Percentiles rank a stretch among this genome's conserved stretches.
phyloP scores from a whole-genome alignment of 2,797 vertebrate genomes.

The Notoglanidium macrostoma region DNA sequence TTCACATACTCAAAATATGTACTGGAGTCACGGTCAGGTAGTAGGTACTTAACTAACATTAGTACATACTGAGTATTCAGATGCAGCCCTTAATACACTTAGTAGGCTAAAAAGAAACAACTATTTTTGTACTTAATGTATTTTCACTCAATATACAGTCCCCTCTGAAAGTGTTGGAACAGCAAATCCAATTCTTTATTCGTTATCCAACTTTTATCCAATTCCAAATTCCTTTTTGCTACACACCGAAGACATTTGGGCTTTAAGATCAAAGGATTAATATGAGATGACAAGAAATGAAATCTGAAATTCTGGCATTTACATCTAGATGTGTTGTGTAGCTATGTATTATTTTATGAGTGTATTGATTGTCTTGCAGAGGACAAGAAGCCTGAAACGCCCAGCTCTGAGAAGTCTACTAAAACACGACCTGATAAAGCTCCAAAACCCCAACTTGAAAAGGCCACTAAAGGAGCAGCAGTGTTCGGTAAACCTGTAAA shows the following conservation, averaged over 20 bases:
- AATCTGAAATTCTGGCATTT: too few relatives aligned
- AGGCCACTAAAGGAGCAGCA: constrained; percentile 42
- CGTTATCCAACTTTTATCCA: too few relatives aligned
- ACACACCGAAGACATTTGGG: too few relatives aligned
- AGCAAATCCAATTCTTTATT: too few relatives aligned
- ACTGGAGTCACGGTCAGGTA: too few relatives aligned
- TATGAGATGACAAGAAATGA: too few relatives aligned
- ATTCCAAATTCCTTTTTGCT: too few relatives aligned
- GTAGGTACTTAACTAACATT: too few relatives aligned
- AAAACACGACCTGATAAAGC: constrained; percentile 70
- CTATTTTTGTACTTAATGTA: background rate
- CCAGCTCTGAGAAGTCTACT: constrained; percentile 67
- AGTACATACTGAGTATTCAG: too few relatives aligned
- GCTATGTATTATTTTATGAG: background rate
- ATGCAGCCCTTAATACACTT: background rate
- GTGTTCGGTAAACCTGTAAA: constrained; percentile 43
- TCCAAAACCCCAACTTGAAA: constrained; percentile 66
- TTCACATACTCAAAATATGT: too few relatives aligned
- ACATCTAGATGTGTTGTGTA: too few relatives aligned
- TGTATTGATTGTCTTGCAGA: constrained; percentile 52
- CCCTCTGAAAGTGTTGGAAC: background rate
- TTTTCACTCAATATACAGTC: background rate
- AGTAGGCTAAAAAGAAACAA: background rate
- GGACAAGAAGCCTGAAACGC: constrained; percentile 62
- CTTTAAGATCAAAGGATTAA: too few relatives aligned